Evolutionary conservation across 2,797 vertebrate species (phyloP).

Genomic region (Pyrrhura leucotis): DNA sequence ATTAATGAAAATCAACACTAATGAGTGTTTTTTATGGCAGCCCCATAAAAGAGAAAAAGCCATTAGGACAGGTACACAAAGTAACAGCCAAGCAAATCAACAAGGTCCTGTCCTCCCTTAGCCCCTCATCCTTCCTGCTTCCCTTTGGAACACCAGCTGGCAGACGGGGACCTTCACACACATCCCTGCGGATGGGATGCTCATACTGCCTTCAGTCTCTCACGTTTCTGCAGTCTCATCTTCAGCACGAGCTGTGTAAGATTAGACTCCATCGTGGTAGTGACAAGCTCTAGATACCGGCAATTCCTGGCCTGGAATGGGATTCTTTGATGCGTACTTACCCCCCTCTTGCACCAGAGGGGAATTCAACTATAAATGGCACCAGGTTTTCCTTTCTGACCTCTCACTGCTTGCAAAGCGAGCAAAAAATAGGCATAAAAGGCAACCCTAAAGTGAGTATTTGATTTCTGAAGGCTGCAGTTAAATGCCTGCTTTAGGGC

Average conservation of each 20-base stretch:
- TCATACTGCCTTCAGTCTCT: not conserved
- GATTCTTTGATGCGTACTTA: not conserved
- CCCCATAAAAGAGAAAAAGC: constrained; percentile 54
- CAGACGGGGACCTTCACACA: not conserved
- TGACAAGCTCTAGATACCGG: no score
- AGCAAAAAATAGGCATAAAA: not conserved
- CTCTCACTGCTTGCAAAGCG: not conserved
- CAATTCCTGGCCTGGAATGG: not conserved
- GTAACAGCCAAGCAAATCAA: constrained; percentile 17
- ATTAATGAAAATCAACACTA: constrained; percentile 81
- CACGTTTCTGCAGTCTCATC: not conserved
- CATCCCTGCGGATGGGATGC: fast-evolving
- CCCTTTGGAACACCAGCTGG: not conserved
- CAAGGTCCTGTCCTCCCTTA: not conserved
- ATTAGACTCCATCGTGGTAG: not conserved
- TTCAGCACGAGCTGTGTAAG: not conserved
- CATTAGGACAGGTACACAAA: constrained; percentile 70
- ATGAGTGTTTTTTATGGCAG: constrained; percentile 79
- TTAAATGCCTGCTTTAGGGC: not conserved
- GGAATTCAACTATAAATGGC: not conserved
- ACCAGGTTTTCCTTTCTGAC: not conserved
- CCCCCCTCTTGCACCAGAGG: fast-evolving
- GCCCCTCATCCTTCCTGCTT: not conserved
- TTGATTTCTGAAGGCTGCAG: not conserved
- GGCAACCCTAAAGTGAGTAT: not conserved